phyloP scores from a whole-genome alignment of 2,113 vertebrate species.

The Oreotrochilus melanogaster region DNA sequence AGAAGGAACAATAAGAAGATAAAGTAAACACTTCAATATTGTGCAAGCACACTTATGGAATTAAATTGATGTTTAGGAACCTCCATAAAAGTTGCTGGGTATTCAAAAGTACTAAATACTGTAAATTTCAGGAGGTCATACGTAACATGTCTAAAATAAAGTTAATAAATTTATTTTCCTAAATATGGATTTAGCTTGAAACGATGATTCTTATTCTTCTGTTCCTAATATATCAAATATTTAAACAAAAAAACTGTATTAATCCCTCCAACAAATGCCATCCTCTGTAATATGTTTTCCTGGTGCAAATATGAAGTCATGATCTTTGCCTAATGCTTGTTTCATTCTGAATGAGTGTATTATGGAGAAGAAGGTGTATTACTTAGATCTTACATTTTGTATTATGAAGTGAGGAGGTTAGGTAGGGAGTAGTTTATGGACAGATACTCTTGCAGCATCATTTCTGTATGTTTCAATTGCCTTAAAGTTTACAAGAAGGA shows the following conservation, averaged over 20 bases:
- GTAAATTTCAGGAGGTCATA: neutral
- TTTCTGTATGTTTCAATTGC: neutral
- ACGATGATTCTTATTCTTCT: neutral
- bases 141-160: neutral
- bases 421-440: neutral
- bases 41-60: neutral
- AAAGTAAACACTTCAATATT: conserved; percentile 21
- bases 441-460: neutral
- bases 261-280: neutral
- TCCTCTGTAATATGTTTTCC: neutral
- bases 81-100: neutral
- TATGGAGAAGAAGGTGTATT: neutral
- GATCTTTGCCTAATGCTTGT: neutral
- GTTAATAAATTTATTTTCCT: neutral
- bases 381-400: neutral
- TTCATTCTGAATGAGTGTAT: neutral
- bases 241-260: neutral
- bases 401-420: neutral
- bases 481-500: neutral
- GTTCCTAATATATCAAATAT: neutral
- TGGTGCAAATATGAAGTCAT: neutral
- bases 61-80: neutral
- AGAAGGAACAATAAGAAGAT: neutral
- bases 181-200: neutral
- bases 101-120: neutral